Evolutionary conservation across 2,113 vertebrate species (phyloP), one percentile per base, ranked within the genome.

Genomic region (Dissostichus mawsoni): DNA sequence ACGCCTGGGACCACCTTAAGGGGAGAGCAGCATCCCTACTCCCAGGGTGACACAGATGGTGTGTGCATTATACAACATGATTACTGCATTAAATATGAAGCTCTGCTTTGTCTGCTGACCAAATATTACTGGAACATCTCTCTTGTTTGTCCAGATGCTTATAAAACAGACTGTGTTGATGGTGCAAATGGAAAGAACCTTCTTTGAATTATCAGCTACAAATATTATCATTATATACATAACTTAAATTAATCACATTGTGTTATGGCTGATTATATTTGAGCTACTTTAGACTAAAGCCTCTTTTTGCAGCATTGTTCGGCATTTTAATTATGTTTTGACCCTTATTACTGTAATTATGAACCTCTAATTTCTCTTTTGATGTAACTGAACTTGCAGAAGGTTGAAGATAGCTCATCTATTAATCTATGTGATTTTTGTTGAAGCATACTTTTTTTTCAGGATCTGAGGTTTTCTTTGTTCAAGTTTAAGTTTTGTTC

Each of bases 51-150:
- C 69, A 59, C 81, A 87, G 79, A 85, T 85, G 85, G 52, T 45
- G 7, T 56, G 58, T 88, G 87, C 84, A 77, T 89, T 81, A 86
- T 80, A 67, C 73, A 87, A 68, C 66, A 69, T 48, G 74, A 82
- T 23, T 62, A 51, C 66, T 83, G 79, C 81, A 83, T 86, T 82
- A 79, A 82, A 69, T 66, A 80, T 76, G 20, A 75, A 62, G 17
- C 66, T 56, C 33, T 8, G 0, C 53, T 16, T 11, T 14, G 55
- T 51, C 45, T 45, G 8, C 48, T 58, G 56, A 66, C 55, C 68
- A 57, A 59, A 58, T 4, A 67, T 41, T 50, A 11, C 10, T 8
- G 16, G 36, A 33, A 8, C 20, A 5, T 29, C 51, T 50, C n/a
- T 20, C 9, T 82, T 71, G 58, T 18, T 55, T 41, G 59, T 82